phyloP scores from a whole-genome alignment of 2,113 vertebrate genomes.

The Pterocles orientalis region DNA sequence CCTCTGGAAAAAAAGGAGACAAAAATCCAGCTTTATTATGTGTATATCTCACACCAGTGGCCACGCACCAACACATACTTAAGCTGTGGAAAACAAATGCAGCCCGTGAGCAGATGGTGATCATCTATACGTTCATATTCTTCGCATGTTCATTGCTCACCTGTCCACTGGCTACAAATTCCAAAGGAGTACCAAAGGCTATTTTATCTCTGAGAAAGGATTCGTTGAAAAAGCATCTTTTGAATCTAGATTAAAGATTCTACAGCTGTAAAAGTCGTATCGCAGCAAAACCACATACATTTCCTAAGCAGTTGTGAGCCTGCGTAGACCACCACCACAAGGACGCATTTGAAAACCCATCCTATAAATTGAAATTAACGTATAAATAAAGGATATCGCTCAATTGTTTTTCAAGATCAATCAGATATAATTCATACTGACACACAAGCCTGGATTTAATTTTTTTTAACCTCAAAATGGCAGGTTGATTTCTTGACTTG shows the following conservation, averaged over 20 bases:
- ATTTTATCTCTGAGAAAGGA: neutral
- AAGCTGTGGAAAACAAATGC: rapidly evolving
- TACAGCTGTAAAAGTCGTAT: neutral
- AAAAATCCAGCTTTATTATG: neutral
- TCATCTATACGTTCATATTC: no score
- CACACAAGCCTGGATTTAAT: neutral
- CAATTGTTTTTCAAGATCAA: neutral
- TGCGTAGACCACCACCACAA: neutral
- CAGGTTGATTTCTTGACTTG: neutral
- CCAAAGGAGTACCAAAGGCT: neutral
- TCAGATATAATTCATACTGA: neutral
- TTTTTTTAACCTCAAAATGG: neutral
- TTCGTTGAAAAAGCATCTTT: neutral
- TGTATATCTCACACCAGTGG: neutral
- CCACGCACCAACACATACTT: rapidly evolving
- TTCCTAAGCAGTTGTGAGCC: neutral
- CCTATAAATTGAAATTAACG: neutral
- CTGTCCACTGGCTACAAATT: neutral
- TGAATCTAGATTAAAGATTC: neutral
- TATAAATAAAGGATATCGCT: neutral
- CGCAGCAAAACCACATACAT: neutral
- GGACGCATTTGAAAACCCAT: neutral
- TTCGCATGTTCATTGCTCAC: no score
- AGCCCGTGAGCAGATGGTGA: neutral
- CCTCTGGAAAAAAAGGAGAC: slow-evolving; percentile 60